Evolutionary conservation across 2,888 invertebrate species (phyloP).

Genomic region (Marronus borbonicus): DNA sequence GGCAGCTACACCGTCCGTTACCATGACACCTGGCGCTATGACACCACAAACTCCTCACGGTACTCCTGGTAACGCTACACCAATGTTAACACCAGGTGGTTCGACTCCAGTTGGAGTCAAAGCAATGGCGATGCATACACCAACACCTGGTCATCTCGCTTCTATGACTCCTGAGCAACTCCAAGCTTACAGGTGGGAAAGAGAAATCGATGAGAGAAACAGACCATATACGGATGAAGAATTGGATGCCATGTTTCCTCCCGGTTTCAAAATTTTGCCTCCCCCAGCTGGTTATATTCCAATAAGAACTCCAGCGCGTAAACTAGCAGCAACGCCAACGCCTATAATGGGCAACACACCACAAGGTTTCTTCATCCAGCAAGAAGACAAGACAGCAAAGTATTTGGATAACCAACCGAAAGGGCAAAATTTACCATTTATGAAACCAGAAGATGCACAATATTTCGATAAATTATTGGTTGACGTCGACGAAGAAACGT

Average conservation of each 20-base stretch:
- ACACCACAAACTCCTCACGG: slow-evolving; percentile 81
- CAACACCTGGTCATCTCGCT: slow-evolving; percentile 95
- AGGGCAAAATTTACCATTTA: slow-evolving; percentile 94
- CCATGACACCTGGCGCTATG: slow-evolving; percentile 75
- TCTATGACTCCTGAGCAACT: slow-evolving; percentile 99
- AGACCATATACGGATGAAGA: slow-evolving; percentile 97
- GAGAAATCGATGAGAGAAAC: slow-evolving; percentile 98
- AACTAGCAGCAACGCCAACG: slow-evolving; percentile 98
- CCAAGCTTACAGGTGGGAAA: slow-evolving; percentile 98
- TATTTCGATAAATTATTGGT: slow-evolving; percentile 98
- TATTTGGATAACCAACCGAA: slow-evolving; percentile 98
- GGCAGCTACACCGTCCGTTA: slow-evolving; percentile 74
- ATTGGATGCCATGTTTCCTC: slow-evolving; percentile 96
- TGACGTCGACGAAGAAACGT: slow-evolving; percentile 97
- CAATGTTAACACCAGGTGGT: slow-evolving; percentile 85
- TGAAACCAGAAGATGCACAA: slow-evolving; percentile 99
- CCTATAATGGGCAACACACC: slow-evolving; percentile 91
- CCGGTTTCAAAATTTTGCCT: slow-evolving; percentile 96
- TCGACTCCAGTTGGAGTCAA: slow-evolving; percentile 92
- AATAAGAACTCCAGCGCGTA: slow-evolving; percentile 92
- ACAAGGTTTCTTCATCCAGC: slow-evolving; percentile 95
- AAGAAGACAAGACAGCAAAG: slow-evolving; percentile 88
- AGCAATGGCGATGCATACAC: slow-evolving; percentile 99
- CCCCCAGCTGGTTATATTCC: slow-evolving; percentile 85
- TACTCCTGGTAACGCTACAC: slow-evolving; percentile 77